A percentile compares a stretch with the other conserved stretches of the same genome.
Conservation (phyloP, 2,888 invertebrate species). For the Clostera curtula region DNA sequence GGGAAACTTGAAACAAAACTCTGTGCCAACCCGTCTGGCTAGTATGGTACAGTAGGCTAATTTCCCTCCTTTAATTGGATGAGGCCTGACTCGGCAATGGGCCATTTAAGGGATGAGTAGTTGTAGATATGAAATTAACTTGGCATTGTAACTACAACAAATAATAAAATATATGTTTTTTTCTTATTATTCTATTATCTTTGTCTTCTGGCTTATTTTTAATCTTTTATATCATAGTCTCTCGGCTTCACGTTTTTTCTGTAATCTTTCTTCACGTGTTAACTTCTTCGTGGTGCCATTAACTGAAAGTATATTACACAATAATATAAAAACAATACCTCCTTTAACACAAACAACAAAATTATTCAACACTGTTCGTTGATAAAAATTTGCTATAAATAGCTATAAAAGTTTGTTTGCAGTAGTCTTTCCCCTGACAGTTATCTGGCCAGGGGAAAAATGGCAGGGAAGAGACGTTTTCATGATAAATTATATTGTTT, state of each 20-base stretch:
- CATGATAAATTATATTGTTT: too few relatives aligned
- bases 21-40: too few relatives aligned
- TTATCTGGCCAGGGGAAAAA: slow-evolving; percentile 4
- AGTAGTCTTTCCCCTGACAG: too few relatives aligned
- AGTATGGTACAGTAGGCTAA: too few relatives aligned
- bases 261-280: slow-evolving; percentile 13
- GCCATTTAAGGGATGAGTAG: too few relatives aligned
- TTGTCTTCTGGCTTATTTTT: slow-evolving; percentile 15
- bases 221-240: slow-evolving; percentile 13
- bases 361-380: slow-evolving; percentile 1
- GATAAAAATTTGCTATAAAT: slow-evolving; percentile 3
- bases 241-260: slow-evolving; percentile 14
- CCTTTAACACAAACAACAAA: not conserved
- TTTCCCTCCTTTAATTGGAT: too few relatives aligned
- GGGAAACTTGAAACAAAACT: too few relatives aligned
- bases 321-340: not conserved
- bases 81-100: too few relatives aligned
- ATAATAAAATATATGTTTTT: too few relatives aligned
- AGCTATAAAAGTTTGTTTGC: too few relatives aligned
- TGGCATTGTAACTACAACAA: too few relatives aligned
- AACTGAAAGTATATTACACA: slow-evolving; percentile 6
- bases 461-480: not conserved
- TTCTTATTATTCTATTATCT: slow-evolving; percentile 10
- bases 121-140: too few relatives aligned
- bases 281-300: slow-evolving; percentile 10